A percentile compares a stretch with the other conserved stretches of the same genome.
These are phyloP conservation scores for Salmo trutta DNA, from an alignment of 2,797 vertebrate genomes.

Conservation along the genomic window DNA sequence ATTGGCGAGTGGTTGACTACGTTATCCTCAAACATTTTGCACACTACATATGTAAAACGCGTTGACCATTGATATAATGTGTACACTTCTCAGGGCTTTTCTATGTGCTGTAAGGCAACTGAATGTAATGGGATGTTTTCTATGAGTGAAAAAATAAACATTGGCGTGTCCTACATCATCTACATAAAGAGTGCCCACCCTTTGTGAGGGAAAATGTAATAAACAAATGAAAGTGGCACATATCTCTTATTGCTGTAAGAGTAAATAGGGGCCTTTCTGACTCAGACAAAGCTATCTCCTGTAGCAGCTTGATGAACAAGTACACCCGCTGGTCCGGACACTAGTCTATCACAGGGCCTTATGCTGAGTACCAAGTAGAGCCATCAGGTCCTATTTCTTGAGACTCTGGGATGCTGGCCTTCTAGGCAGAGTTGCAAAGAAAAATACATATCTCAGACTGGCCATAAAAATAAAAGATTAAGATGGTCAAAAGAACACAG, in stretches of 20 bases:
- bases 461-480: no score
- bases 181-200: background rate
- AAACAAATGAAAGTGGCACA: background rate
- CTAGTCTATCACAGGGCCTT: background rate
- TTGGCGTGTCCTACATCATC: no score
- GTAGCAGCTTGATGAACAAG: background rate
- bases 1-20: background rate
- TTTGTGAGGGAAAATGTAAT: background rate
- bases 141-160: background rate
- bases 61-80: background rate
- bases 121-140: background rate
- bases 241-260: background rate
- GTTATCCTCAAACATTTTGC: background rate
- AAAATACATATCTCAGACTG: no score
- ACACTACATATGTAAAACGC: background rate
- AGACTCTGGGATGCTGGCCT: background rate
- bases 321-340: background rate
- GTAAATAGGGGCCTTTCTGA: background rate
- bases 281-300: background rate
- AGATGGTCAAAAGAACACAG: no score
- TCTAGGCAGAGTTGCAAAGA: no score
- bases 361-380: background rate
- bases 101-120: background rate
- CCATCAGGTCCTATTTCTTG: no score
- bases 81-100: background rate